Conservation (phyloP, 1,140 invertebrate species). For the Brachionus calyciflorus region DNA sequence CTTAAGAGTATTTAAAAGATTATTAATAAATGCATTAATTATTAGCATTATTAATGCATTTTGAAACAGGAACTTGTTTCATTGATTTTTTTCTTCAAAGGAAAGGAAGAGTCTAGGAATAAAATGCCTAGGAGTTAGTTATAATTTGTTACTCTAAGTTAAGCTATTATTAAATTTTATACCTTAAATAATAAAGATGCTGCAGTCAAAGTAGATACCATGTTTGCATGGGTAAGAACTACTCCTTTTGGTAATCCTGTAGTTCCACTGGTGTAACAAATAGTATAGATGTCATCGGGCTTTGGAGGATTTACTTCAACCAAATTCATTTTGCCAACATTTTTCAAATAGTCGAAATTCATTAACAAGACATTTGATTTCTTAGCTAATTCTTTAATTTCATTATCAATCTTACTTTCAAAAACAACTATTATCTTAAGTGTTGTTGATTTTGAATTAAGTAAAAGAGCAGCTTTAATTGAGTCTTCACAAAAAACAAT, state of each 20-base stretch:
- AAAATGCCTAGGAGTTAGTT: too few relatives aligned
- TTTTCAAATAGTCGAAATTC: not conserved
- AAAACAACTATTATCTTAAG: not conserved
- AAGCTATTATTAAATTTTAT: not conserved
- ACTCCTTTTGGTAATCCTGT: constrained; percentile 93
- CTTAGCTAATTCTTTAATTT: not conserved
- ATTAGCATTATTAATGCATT: too few relatives aligned
- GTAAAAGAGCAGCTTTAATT: not conserved
- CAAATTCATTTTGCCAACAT: not conserved
- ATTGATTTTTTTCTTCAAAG: too few relatives aligned
- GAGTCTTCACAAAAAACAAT: constrained; percentile 39
- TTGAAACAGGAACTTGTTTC: too few relatives aligned
- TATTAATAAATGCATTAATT: too few relatives aligned
- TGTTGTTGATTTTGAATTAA: not conserved
- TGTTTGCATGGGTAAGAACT: constrained; percentile 89
- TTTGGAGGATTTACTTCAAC: constrained; percentile 64
- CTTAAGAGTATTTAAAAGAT: too few relatives aligned
- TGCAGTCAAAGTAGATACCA: constrained; percentile 57
- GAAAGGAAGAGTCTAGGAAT: too few relatives aligned
- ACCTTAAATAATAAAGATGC: constrained; percentile 1
- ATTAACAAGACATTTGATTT: constrained; percentile 9
- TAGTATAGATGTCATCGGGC: constrained; percentile 78
- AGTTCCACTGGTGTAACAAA: constrained; percentile 94
- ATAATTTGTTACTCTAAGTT: too few relatives aligned
- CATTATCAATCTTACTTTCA: not conserved